Conservation (phyloP, 2,888 invertebrate genomes). For the Euphydryas editha region DNA sequence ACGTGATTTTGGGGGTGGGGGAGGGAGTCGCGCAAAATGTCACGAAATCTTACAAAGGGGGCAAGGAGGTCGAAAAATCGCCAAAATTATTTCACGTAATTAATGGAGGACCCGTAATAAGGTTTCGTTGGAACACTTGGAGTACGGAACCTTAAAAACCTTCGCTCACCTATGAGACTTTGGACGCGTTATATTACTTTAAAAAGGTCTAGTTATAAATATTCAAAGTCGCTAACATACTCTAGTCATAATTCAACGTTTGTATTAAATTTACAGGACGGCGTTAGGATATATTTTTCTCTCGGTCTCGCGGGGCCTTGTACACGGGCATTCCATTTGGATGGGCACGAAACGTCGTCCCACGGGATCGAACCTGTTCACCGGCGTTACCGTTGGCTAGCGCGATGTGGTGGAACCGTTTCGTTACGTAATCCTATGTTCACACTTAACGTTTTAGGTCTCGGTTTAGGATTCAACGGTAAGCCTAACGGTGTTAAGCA, state of each 20-base stretch:
- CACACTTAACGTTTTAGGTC: not conserved
- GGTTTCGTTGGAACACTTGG: too few species aligned
- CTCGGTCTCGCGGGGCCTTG: constrained; percentile 33
- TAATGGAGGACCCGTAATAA: too few species aligned
- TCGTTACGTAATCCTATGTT: not conserved
- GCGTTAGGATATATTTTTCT: constrained; percentile 34
- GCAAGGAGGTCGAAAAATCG: too few species aligned
- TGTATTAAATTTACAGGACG: constrained; percentile 31
- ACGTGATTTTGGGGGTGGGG: too few species aligned
- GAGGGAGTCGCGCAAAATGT: too few species aligned
- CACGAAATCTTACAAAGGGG: too few species aligned
- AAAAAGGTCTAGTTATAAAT: not conserved
- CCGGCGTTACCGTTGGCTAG: constrained; percentile 33
- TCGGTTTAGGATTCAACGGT: not conserved
- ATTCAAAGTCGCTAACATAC: not conserved
- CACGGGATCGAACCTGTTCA: constrained; percentile 44
- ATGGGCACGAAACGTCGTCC: constrained; percentile 43
- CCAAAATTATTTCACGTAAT: too few species aligned
- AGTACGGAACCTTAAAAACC: too few species aligned
- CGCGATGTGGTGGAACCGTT: constrained; percentile 10
- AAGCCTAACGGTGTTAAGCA: too few species aligned
- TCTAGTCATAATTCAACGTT: constrained; percentile 4
- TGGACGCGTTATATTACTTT: not conserved
- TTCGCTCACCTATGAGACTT: not conserved
- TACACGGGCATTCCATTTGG: constrained; percentile 53